Evolutionary conservation across 2,797 vertebrate genomes (phyloP).

Genomic region (Acipenser transmontanus): DNA sequence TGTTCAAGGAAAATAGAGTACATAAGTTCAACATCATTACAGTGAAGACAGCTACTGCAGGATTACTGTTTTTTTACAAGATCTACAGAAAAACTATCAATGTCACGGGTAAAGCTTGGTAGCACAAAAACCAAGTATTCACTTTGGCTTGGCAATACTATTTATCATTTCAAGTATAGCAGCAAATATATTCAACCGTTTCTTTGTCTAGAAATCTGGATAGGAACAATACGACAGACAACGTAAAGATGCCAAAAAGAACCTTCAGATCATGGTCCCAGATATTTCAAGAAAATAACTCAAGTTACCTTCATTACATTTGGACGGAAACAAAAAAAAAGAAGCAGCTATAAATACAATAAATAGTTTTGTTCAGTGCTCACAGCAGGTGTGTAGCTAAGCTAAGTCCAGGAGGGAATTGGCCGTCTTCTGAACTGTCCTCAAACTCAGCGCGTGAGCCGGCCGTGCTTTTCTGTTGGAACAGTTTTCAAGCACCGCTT

Average conservation of each 20-base stretch:
- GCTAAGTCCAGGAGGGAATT: constrained; percentile 39
- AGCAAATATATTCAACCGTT: constrained; percentile 34
- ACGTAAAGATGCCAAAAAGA: constrained; percentile 36
- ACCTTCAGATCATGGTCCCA: constrained; percentile 45
- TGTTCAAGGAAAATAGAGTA: no score
- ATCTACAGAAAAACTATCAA: neutral
- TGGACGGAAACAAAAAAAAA: constrained; percentile 43
- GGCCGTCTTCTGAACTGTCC: constrained; percentile 9
- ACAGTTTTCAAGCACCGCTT: constrained; percentile 29
- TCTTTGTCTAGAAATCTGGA: constrained; percentile 11
- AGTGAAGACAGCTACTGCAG: no score
- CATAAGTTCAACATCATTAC: no score
- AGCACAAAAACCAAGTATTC: constrained; percentile 41
- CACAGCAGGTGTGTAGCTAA: constrained; percentile 42
- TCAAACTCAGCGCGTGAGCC: constrained; percentile 7
- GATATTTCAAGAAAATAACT: constrained; percentile 42
- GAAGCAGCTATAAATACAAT: constrained; percentile 89
- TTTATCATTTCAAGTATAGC: constrained; percentile 30
- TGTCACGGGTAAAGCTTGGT: constrained; percentile 10
- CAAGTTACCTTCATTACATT: constrained; percentile 39
- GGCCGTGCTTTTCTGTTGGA: constrained; percentile 28
- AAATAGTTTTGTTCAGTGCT: constrained; percentile 87
- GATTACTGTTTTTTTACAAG: no score
- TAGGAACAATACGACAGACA: constrained; percentile 8
- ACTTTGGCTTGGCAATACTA: constrained; percentile 30